Conservation (phyloP, 1,140 invertebrate species). For the Subanguina moxae region DNA sequence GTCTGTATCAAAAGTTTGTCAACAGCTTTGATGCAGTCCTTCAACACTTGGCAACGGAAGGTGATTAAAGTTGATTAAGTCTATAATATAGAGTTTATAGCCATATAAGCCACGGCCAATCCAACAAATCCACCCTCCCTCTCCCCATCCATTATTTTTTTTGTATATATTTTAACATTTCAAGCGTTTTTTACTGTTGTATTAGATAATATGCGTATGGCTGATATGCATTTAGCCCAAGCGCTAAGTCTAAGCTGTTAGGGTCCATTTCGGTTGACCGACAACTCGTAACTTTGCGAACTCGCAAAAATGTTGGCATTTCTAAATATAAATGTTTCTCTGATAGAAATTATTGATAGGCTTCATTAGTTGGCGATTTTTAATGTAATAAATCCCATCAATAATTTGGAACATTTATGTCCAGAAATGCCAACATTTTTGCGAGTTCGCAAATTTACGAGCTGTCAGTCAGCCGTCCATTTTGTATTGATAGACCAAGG, state of each 20-base stretch:
- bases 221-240: not conserved
- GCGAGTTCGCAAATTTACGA: too few species aligned
- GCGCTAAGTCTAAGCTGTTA: too few species aligned
- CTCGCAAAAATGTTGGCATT: not conserved
- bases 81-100: not conserved
- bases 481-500: too few species aligned
- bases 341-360: too few species aligned
- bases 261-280: too few species aligned
- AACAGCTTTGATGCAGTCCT: conserved; percentile 13
- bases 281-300: too few species aligned
- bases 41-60: not conserved
- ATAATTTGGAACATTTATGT: not conserved
- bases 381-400: too few species aligned
- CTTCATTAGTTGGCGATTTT: not conserved
- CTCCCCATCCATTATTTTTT: not conserved
- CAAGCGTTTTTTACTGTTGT: conserved; percentile 1
- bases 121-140: not conserved
- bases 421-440: not conserved
- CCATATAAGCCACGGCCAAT: too few species aligned
- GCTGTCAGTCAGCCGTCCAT: not conserved
- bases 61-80: not conserved
- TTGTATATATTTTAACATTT: not conserved
- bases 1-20: conserved; percentile 16
- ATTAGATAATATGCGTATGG: not conserved
- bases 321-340: not conserved